Evolutionary conservation across 2,113 vertebrate species (phyloP), one percentile per base, ranked within the genome.

Genomic region (Lucifuga dentata): DNA sequence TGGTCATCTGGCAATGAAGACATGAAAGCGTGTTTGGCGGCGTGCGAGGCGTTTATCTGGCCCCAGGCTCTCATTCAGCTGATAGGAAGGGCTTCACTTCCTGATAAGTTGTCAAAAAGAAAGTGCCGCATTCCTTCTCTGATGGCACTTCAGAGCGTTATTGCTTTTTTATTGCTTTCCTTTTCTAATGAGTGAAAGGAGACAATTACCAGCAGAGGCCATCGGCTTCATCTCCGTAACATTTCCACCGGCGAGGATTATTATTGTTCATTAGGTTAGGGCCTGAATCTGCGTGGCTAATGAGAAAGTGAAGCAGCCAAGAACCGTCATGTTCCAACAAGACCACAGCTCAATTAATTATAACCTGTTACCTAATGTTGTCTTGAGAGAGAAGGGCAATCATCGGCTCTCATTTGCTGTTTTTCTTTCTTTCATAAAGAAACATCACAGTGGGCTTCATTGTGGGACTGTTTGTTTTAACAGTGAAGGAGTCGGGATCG

Each of bases 201-300:
- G 72, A 78, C 86, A 88, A 86, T 92, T 90, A 89, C 68, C 57
- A 78, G 40, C 52, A 16, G 46, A 74, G 82, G 77, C 77, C 75
- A 77, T 83, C 67, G 72, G 69, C 86, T 71, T 81, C 58, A 80
- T 84, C 82, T 88, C 78, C 13, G 53, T 80, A 83, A 81, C 83
- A 73, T 88, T 89, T 88, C 67, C 84, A 60, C 86, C 16, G 19
- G 78, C 60, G 61, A 83, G 77, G 74, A 61, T 86, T 88, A 85
- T 90, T 89, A 90, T 89, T 88, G 87, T 90, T 92, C 87, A 89
- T 91, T 91, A 91, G 89, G 81, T 86, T 80, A 85, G 68, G 68
- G 51, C 74, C 46, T 60, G 73, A 84, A 73, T 89, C 79, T 78
- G 83, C 26, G 51, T 59, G 24, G 74, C 81, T 92, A 90, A 92